phyloP scores from a whole-genome alignment of 2,113 vertebrate genomes.

The Kobus ellipsiprymnus region DNA sequence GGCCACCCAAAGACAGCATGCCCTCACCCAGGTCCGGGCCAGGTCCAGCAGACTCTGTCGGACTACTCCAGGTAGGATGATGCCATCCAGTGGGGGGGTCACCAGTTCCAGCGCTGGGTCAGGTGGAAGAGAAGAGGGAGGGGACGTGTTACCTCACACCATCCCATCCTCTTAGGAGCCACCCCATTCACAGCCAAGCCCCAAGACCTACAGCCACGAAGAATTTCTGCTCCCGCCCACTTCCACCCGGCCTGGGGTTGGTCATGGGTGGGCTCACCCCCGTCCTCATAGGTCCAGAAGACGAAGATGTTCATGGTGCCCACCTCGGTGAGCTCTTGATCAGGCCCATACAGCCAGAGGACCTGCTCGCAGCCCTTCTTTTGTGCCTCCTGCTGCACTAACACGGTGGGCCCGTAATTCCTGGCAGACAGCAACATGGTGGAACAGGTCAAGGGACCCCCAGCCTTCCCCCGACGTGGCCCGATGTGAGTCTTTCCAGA shows the following conservation, averaged over 20 bases:
- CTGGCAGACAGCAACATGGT: constrained; percentile 62
- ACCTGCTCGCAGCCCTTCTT: constrained; percentile 89
- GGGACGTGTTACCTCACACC: background rate
- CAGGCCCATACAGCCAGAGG: constrained; percentile 88
- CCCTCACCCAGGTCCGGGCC: constrained; percentile 85
- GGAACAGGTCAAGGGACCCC: background rate
- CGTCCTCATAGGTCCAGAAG: constrained; percentile 88
- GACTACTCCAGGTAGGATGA: constrained; percentile 91
- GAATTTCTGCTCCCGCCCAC: rapidly evolving
- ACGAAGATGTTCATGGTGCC: constrained; percentile 96
- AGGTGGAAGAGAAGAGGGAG: background rate
- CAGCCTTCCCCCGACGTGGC: background rate
- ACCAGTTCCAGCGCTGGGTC: constrained; percentile 84
- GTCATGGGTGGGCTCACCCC: constrained; percentile 76
- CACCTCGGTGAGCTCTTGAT: constrained; percentile 91
- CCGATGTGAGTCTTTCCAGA: background rate
- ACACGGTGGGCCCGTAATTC: constrained; percentile 91
- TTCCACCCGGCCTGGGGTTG: background rate
- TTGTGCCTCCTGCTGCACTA: constrained; percentile 84
- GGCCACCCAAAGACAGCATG: rapidly evolving
- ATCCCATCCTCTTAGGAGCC: background rate
- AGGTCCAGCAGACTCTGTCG: constrained; percentile 90
- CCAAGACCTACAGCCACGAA: background rate
- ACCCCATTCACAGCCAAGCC: background rate
- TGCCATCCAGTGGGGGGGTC: constrained; percentile 88